These are phyloP conservation scores for Disparrhopalites patrizii DNA, from an alignment of 2,888 invertebrate genomes.

Conservation along the genomic window DNA sequence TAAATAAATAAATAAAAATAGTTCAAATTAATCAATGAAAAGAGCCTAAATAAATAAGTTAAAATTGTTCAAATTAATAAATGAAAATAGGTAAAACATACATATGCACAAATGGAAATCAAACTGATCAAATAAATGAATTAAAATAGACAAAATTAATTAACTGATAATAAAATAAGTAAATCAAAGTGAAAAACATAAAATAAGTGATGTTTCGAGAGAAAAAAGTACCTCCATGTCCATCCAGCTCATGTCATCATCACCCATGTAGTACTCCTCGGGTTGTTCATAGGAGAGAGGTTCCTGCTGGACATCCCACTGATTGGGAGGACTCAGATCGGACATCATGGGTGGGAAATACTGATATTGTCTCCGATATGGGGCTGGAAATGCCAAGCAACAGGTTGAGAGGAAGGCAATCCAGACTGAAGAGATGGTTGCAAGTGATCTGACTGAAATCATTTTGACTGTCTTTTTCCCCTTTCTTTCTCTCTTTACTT, in stretches of 20 bases:
- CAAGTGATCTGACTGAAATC: background rate
- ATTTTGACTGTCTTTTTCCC: too few species aligned
- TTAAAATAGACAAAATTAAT: too few species aligned
- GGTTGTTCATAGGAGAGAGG: slow-evolving; percentile 27
- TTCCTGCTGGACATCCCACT: slow-evolving; percentile 34
- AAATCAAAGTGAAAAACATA: too few species aligned
- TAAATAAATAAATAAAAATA: too few species aligned
- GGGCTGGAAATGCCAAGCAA: slow-evolving; percentile 43
- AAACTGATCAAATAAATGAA: too few species aligned
- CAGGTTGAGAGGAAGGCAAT: slow-evolving; percentile 31
- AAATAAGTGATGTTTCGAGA: background rate
- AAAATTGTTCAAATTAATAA: too few species aligned
- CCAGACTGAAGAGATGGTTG: slow-evolving; percentile 7
- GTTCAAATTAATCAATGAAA: too few species aligned
- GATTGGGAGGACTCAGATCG: slow-evolving; percentile 18
- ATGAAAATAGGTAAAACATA: too few species aligned
- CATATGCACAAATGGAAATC: too few species aligned
- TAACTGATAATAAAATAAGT: too few species aligned
- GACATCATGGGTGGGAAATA: slow-evolving; percentile 19
- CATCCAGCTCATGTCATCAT: background rate
- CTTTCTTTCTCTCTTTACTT: too few species aligned
- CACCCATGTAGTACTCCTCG: slow-evolving; percentile 32
- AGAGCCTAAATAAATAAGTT: too few species aligned
- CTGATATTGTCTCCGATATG: slow-evolving; percentile 31
- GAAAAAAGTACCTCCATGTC: slow-evolving; percentile 22